Percentiles rank a stretch among this genome's conserved stretches.
phyloP scores from a whole-genome alignment of 2,113 vertebrate species.

The Eonycteris spelaea region DNA sequence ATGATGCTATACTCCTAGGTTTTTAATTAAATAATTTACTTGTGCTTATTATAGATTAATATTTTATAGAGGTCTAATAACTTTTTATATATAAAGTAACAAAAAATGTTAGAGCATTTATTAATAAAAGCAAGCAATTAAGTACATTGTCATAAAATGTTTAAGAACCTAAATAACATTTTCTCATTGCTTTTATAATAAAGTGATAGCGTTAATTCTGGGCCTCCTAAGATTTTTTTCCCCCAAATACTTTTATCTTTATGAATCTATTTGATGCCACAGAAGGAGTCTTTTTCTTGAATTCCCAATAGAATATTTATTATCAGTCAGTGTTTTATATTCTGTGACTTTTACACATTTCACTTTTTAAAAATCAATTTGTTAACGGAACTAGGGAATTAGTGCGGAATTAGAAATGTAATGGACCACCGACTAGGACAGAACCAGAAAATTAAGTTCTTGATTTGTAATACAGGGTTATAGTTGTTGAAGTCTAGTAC shows the following conservation, averaged over 20 bases:
- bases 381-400: background rate
- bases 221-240: background rate
- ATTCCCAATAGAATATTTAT: slow-evolving; percentile 7
- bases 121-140: background rate
- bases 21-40: slow-evolving; percentile 25
- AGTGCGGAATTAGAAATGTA: background rate
- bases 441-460: slow-evolving; percentile 25
- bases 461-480: background rate
- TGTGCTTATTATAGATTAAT: background rate
- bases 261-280: background rate
- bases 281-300: background rate
- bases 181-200: background rate
- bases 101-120: background rate
- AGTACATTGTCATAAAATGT: background rate
- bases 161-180: slow-evolving; percentile 1
- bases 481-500: background rate
- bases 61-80: background rate
- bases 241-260: background rate
- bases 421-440: background rate
- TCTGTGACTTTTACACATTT: slow-evolving; percentile 28
- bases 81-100: background rate
- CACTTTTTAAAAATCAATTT: background rate
- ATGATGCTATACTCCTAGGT: background rate
- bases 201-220: slow-evolving; percentile 11
- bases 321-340: background rate